A percentile compares a stretch with the other conserved stretches of the same genome.
Evolutionary conservation across 2,888 invertebrate genomes (phyloP).

Genomic region (Elgonia sp.): DNA sequence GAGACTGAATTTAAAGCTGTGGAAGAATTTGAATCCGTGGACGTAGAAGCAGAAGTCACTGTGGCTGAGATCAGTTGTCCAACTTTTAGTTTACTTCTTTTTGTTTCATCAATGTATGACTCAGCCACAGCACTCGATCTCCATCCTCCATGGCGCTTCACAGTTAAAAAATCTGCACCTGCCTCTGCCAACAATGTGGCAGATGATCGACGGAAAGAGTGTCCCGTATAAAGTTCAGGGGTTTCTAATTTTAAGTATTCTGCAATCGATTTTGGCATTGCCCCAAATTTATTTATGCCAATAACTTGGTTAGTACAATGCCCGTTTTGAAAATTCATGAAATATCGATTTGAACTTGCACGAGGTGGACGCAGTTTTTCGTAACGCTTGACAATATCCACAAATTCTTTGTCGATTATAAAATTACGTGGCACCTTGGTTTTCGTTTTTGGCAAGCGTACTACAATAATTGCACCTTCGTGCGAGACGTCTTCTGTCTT

Average conservation of each 20-base stretch:
- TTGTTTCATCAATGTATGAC: slow-evolving; percentile 1
- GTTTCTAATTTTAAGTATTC: slow-evolving; percentile 22
- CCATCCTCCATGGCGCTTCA: slow-evolving; percentile 63
- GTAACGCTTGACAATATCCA: slow-evolving; percentile 54
- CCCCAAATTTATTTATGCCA: slow-evolving; percentile 67
- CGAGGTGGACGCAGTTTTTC: no score
- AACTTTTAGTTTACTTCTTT: neutral
- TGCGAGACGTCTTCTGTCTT: slow-evolving; percentile 55
- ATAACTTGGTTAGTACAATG: slow-evolving; percentile 65
- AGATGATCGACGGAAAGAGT: neutral
- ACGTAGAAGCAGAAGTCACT: neutral
- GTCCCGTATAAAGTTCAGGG: slow-evolving; percentile 10
- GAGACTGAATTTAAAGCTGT: neutral
- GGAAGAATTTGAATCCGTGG: no score
- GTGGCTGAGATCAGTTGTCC: neutral
- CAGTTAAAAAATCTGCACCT: neutral
- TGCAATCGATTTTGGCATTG: slow-evolving; percentile 51
- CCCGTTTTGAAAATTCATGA: slow-evolving; percentile 68
- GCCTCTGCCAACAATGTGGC: no score
- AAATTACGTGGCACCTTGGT: slow-evolving; percentile 65
- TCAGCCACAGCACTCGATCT: slow-evolving; percentile 43
- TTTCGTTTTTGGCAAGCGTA: slow-evolving; percentile 61
- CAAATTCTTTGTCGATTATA: slow-evolving; percentile 59
- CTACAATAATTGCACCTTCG: slow-evolving; percentile 54
- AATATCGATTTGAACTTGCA: slow-evolving; percentile 54